phyloP scores from a whole-genome alignment of 2,888 invertebrate species.

The Cancer borealis region DNA sequence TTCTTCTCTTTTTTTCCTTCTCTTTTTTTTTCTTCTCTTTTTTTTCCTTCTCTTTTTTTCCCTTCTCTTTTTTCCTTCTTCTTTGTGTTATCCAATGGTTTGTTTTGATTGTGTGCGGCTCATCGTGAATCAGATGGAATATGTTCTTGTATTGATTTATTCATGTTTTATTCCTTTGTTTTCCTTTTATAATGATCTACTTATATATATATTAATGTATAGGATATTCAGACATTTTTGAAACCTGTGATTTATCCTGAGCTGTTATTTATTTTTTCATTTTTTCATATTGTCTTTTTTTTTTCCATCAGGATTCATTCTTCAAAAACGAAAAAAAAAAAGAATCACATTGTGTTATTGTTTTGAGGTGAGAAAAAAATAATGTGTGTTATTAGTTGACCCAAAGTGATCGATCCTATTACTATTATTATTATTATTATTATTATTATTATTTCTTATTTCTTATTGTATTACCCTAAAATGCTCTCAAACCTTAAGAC shows the following conservation, averaged over 20 bases:
- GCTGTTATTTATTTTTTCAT: neutral
- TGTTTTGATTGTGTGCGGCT: neutral
- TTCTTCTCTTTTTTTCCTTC: neutral
- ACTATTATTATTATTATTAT: neutral
- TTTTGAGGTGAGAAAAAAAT: no score
- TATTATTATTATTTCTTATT: neutral
- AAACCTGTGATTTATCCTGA: neutral
- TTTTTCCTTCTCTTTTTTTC: slow-evolving; percentile 2
- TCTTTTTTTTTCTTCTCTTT: neutral
- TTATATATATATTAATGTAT: neutral
- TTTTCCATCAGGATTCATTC: neutral
- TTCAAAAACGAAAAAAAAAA: neutral
- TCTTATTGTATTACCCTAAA: neutral
- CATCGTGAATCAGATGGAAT: neutral
- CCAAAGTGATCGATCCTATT: neutral
- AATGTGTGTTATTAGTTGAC: no score
- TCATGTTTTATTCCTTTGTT: neutral
- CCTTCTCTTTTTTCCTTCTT: neutral
- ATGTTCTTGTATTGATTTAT: neutral
- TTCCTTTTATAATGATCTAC: neutral
- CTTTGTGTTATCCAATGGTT: neutral
- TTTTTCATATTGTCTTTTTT: neutral
- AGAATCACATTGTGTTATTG: no score
- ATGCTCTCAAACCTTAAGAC: neutral
- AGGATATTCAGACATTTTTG: neutral